Evolutionary conservation across 2,797 vertebrate species (phyloP), one percentile per base, ranked within the genome.

Genomic region (Urocyon cinereoargenteus): DNA sequence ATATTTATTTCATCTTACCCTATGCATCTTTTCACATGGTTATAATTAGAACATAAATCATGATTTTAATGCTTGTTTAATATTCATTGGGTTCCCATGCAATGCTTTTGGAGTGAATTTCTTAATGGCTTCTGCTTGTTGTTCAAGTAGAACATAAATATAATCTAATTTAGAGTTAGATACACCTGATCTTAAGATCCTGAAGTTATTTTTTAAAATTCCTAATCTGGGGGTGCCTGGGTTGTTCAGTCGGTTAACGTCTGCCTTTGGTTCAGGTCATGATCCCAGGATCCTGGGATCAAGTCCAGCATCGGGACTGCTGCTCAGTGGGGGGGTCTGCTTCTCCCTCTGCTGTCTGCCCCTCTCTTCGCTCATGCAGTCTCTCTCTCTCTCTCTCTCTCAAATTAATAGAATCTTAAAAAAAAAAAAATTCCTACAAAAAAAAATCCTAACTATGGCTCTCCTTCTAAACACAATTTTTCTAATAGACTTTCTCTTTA

Each of bases 101-200:
- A 90, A 31, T 93, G 72, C n/a, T 49, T 93, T 66, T 86, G 72
- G n/a, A 70, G 62, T 86, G 57, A 70, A 73, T 96, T 73, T 96
- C 45, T 90, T 73, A 96, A 72, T 81, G 86, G 34, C n/a, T 57
- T 79, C 34, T 93, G 55, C 75, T 64, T 89, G 22, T 13, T 86
- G 79, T 55, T 72, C 49, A 96, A 70, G 19, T 53, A 82, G 36
- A 81, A 64, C 21, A 66, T 73, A 85, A 79, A 45, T 78, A 79
- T 86, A 78, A 64, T 55, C 36, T 62, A 40, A 61, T 73, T 85
- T 90, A 79, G 2, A 40, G 31, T 57, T 57, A 86, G 55, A 34
- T 79, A 62, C 40, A 45, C 40, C 51, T 92, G 34, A 79, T 51
- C 28, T 77, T 85, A 90, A 79, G 55, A 31, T 64, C 55, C 49